phyloP scores from a whole-genome alignment of 2,113 vertebrate species.

The Parotia lawesii region DNA sequence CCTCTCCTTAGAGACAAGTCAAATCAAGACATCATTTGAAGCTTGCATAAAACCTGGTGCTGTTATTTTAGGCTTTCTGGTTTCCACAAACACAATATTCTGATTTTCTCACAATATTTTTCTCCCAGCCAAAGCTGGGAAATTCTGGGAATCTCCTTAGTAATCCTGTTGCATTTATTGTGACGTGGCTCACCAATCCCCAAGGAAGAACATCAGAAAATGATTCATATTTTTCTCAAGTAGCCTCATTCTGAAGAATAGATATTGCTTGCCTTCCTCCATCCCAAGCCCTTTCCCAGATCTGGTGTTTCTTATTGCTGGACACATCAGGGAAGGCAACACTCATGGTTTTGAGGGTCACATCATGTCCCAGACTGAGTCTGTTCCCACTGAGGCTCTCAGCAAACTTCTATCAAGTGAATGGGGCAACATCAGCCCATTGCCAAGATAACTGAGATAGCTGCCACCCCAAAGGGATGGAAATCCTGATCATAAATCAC shows the following conservation, averaged over 20 bases:
- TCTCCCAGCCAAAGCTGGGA: constrained; percentile 17
- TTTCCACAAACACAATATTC: constrained; percentile 35
- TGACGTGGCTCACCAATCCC: constrained; percentile 26
- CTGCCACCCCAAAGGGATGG: not conserved
- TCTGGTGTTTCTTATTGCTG: not conserved
- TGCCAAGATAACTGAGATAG: not conserved
- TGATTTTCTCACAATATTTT: constrained; percentile 41
- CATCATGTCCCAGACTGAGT: not conserved
- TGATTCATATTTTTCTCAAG: not conserved
- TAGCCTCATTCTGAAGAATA: not conserved
- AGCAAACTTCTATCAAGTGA: not conserved
- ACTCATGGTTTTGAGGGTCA: constrained; percentile 13
- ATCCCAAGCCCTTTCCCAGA: not conserved
- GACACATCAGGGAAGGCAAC: not conserved
- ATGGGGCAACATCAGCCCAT: not conserved
- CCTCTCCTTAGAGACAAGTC: not conserved
- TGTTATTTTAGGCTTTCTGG: constrained; percentile 36
- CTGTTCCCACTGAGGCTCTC: not conserved
- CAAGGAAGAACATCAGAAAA: constrained; percentile 33
- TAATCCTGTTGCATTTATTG: constrained; percentile 35
- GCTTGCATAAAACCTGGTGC: not conserved
- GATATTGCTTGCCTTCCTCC: not conserved
- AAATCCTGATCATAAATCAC: not conserved
- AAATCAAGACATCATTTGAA: constrained; percentile 17
- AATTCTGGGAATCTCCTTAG: constrained; percentile 52